Evolutionary conservation across 2,888 invertebrate species (phyloP).

Genomic region (Netelia fuscicornis): DNA sequence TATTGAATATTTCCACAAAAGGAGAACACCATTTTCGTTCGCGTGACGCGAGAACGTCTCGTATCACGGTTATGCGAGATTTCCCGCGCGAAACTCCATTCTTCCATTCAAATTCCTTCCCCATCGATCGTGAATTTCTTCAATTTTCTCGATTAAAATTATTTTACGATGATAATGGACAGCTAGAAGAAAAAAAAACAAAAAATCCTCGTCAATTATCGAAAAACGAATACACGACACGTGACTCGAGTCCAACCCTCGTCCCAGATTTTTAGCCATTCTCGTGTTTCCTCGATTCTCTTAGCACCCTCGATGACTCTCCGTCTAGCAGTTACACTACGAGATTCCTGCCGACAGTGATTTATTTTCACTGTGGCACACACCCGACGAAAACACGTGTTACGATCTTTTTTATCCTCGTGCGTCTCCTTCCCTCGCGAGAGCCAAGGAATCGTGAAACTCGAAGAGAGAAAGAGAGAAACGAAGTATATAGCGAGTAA

Average conservation of each 20-base stretch:
- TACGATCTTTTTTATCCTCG: conserved; percentile 70
- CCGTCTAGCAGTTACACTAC: conserved; percentile 43
- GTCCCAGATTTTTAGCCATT: conserved; percentile 73
- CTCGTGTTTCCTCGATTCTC: conserved; percentile 75
- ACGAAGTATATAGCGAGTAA: conserved; percentile 25
- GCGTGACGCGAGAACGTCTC: not conserved
- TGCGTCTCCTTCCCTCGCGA: not conserved
- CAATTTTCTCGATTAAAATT: not conserved
- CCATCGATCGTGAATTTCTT: conserved; percentile 27
- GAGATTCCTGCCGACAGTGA: conserved; percentile 69
- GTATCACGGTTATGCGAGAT: conserved; percentile 1
- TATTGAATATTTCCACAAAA: conserved; percentile 59
- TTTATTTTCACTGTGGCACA: conserved; percentile 79
- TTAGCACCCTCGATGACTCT: not conserved
- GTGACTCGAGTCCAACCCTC: conserved; percentile 71
- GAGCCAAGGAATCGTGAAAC: conserved; percentile 28
- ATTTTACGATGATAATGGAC: no score
- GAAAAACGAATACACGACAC: conserved; percentile 65
- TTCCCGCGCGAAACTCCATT: conserved; percentile 57
- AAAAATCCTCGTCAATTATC: conserved; percentile 3
- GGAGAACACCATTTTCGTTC: conserved; percentile 56
- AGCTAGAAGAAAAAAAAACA: not conserved
- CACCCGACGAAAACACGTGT: conserved; percentile 79
- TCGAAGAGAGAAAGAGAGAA: conserved; percentile 10
- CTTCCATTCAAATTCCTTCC: conserved; percentile 48